phyloP scores from a whole-genome alignment of 1,140 invertebrate species.

The Metaphire vulgaris region DNA sequence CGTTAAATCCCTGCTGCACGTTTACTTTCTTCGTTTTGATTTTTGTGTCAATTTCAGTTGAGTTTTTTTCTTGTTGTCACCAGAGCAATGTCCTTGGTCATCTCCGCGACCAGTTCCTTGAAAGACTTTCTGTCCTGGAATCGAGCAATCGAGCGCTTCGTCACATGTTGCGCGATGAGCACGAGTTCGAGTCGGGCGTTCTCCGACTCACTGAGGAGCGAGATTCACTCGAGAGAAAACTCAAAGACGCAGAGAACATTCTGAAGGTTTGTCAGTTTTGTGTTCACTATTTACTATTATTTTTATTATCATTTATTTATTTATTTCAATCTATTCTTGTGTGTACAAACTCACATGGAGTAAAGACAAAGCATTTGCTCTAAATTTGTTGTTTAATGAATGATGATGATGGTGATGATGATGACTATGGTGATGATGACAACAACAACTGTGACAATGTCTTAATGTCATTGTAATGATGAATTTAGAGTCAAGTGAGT shows the following conservation, averaged over 20 bases:
- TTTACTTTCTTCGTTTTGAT: neutral
- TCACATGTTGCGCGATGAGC: conserved; percentile 43
- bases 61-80: neutral
- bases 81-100: neutral
- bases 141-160: conserved; percentile 44
- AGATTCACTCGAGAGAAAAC: conserved; percentile 35
- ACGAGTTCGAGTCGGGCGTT: conserved; percentile 41
- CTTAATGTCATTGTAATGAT: no score
- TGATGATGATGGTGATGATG: no score
- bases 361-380: no score
- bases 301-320: conserved; percentile 18
- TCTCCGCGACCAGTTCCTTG: conserved; percentile 38
- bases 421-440: no score
- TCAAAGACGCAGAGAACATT: neutral
- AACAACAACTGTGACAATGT: no score
- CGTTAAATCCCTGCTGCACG: no score
- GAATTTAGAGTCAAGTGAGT: no score
- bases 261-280: neutral
- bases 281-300: neutral
- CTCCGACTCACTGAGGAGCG: conserved; percentile 42
- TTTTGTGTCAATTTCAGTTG: no score
- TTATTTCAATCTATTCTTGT: neutral
- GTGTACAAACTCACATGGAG: no score
- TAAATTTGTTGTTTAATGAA: no score
- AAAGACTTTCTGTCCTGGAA: conserved; percentile 48